These are phyloP conservation scores for Patella caerulea DNA, from an alignment of 2,888 invertebrate genomes.

Conservation along the genomic window DNA sequence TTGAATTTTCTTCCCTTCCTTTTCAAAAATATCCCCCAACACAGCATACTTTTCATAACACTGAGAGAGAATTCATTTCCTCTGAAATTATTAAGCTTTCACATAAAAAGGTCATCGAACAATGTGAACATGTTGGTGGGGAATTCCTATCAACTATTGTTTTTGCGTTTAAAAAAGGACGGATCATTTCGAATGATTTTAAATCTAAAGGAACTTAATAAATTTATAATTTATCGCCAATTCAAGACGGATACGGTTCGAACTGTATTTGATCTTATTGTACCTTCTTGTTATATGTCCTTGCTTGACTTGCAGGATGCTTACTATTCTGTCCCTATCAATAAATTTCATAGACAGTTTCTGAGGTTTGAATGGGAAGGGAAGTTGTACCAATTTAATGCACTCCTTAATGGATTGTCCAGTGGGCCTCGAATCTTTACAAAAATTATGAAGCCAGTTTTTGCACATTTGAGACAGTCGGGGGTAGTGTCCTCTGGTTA, in stretches of 20 bases:
- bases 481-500: neutral
- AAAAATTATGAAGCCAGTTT: constrained; percentile 17
- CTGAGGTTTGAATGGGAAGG: constrained; percentile 23
- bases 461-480: neutral
- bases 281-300: constrained; percentile 15
- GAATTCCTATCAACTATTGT: constrained; percentile 16
- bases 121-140: neutral
- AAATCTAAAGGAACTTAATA: constrained; percentile 15
- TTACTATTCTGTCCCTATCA: constrained; percentile 18
- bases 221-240: constrained; percentile 7
- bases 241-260: constrained; percentile 15
- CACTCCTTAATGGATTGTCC: no score
- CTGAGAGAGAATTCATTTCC: neutral
- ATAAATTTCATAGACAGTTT: neutral
- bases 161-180: constrained; percentile 13
- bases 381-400: no score
- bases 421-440: constrained; percentile 15
- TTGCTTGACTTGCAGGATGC: constrained; percentile 15
- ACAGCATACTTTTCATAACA: neutral
- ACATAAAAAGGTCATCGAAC: neutral
- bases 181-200: constrained; percentile 13
- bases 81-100: neutral
- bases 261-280: constrained; percentile 13
- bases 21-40: neutral
- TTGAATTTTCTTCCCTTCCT: neutral